Conservation (phyloP, 2,797 vertebrate genomes). For the Picus viridis region DNA sequence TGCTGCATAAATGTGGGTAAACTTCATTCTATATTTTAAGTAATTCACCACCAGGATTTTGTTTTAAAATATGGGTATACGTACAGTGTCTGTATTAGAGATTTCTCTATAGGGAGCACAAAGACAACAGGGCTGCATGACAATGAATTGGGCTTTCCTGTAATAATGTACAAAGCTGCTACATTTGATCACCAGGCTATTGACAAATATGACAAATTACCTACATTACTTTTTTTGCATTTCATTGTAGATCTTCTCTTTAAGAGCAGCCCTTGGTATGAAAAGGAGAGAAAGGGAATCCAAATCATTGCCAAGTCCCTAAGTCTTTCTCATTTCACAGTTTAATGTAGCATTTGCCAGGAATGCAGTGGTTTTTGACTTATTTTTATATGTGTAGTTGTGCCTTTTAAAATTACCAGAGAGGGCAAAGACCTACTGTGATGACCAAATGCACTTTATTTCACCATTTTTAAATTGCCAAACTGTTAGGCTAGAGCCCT, state of each 20-base stretch:
- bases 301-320: background rate
- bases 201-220: background rate
- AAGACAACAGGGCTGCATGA: background rate
- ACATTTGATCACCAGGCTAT: background rate
- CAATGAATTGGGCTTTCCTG: background rate
- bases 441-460: background rate
- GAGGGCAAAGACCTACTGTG: background rate
- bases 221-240: background rate
- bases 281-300: background rate
- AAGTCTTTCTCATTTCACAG: background rate
- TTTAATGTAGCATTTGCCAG: background rate
- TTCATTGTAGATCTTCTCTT: background rate
- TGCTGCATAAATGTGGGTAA: background rate
- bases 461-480: background rate
- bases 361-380: background rate
- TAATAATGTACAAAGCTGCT: background rate
- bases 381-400: background rate
- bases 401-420: background rate
- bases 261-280: background rate
- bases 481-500: background rate
- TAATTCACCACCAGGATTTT: background rate
- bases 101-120: background rate
- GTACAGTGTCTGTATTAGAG: background rate
- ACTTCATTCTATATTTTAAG: background rate
- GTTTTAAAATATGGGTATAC: background rate